Percentiles rank a stretch among this genome's conserved stretches.
Conservation (phyloP, 1,140 invertebrate species). For the Zaprionus taronus region DNA sequence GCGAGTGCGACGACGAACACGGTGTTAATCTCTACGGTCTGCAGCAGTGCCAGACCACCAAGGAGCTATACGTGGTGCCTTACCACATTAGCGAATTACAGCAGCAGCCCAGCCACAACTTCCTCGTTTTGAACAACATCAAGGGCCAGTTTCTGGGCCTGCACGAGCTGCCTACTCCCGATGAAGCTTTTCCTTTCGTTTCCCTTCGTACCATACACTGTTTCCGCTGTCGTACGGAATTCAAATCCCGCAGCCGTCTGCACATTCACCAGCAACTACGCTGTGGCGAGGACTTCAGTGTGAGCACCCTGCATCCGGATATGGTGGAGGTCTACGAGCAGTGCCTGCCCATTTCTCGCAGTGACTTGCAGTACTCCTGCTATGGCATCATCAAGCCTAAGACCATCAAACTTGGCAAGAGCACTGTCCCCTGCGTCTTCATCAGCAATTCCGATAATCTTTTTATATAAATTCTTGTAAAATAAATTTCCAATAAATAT, state of each 20-base stretch:
- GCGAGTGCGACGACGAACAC: conserved; percentile 64
- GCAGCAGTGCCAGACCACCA: conserved; percentile 65
- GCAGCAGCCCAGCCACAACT: conserved; percentile 63
- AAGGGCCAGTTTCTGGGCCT: conserved; percentile 61
- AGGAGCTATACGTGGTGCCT: conserved; percentile 64
- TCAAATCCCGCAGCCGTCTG: conserved; percentile 45
- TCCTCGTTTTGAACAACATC: conserved; percentile 63
- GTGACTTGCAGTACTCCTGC: conserved; percentile 53
- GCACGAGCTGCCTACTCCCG: conserved; percentile 47
- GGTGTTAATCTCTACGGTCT: conserved; percentile 65
- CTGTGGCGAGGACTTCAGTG: conserved; percentile 64
- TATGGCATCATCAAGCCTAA: conserved; percentile 68
- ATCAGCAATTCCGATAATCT: conserved; percentile 61
- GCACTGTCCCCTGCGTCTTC: conserved; percentile 64
- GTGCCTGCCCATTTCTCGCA: conserved; percentile 65
- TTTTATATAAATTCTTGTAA: no score
- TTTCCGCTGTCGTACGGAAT: conserved; percentile 49
- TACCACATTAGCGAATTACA: conserved; percentile 69
- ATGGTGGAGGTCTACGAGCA: conserved; percentile 68
- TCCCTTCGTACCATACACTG: conserved; percentile 39
- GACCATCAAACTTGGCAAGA: conserved; percentile 56
- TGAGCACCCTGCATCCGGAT: conserved; percentile 67
- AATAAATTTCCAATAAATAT: conserved; percentile 25
- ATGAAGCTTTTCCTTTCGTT: no score
- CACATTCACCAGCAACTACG: conserved; percentile 62